phyloP scores from a whole-genome alignment of 2,113 vertebrate species.

The Anthoscopus minutus region DNA sequence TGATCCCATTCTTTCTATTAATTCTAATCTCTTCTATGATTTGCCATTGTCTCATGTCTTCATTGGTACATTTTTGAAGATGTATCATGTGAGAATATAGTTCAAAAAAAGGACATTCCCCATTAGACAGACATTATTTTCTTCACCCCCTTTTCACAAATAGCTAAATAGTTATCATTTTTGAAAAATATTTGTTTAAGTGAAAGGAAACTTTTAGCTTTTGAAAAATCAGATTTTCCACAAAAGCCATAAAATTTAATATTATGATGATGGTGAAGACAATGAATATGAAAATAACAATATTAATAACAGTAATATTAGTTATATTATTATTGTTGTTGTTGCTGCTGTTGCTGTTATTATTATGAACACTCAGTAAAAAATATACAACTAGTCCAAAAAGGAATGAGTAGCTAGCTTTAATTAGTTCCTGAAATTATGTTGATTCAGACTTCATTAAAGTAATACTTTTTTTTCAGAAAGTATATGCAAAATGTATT shows the following conservation, averaged over 20 bases:
- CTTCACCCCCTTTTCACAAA: background rate
- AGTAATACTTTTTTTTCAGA: background rate
- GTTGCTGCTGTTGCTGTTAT: background rate
- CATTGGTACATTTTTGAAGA: background rate
- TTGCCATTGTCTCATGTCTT: background rate
- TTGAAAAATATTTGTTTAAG: background rate
- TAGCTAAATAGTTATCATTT: background rate
- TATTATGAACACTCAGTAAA: background rate
- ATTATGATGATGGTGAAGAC: background rate
- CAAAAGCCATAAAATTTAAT: background rate
- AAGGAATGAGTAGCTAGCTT: background rate
- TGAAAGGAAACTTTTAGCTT: background rate
- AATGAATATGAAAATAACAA: background rate
- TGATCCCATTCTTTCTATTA: background rate
- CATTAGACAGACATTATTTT: background rate
- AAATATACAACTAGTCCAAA: background rate
- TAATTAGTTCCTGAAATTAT: background rate
- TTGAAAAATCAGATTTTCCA: background rate
- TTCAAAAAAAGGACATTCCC: background rate
- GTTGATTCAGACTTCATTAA: background rate
- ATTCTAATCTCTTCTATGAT: background rate
- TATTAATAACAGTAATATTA: background rate
- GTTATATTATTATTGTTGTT: background rate
- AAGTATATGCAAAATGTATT: background rate
- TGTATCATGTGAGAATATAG: background rate